A percentile compares a stretch with the other conserved stretches of the same genome.
These are phyloP conservation scores for Exaiptasia diaphana DNA, from an alignment of 64 coral and sea anemone species.

Conservation along the genomic window DNA sequence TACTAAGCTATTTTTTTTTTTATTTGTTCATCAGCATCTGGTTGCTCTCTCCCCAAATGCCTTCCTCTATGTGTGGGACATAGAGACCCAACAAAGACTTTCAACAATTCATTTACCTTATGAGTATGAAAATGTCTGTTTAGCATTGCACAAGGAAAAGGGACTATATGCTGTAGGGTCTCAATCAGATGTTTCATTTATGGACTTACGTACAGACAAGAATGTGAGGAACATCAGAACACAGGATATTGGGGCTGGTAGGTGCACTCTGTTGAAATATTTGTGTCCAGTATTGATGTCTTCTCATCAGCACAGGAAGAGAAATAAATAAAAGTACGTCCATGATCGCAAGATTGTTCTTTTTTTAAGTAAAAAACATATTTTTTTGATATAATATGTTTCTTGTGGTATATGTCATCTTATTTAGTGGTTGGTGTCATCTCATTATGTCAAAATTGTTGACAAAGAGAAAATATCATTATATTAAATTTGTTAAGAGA, in stretches of 20 bases:
- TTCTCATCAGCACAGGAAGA: background rate
- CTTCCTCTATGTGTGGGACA: constrained; percentile 80
- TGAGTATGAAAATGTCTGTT: constrained; percentile 79
- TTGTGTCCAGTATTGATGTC: background rate
- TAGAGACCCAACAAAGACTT: constrained; percentile 41
- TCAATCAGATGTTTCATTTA: constrained; percentile 80
- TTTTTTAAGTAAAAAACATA: no score
- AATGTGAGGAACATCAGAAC: constrained; percentile 52
- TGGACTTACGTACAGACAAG: constrained; percentile 52
- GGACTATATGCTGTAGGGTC: constrained; percentile 91
- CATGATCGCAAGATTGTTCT: background rate
- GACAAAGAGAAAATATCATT: no score
- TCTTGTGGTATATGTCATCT: no score
- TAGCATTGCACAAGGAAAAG: constrained; percentile 69
- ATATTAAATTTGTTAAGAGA: no score
- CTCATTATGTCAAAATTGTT: no score
- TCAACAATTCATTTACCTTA: background rate
- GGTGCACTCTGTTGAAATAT: background rate
- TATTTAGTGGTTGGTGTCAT: no score
- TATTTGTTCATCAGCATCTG: constrained; percentile 85
- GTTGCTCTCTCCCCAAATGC: constrained; percentile 75
- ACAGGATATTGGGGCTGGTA: constrained; percentile 81
- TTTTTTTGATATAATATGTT: no score
- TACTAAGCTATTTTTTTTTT: no score
- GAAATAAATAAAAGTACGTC: background rate